A percentile compares a stretch with the other conserved stretches of the same genome.
These are phyloP conservation scores for Parnassius orleans DNA, from an alignment of 2,888 invertebrate genomes.

Conservation along the genomic window DNA sequence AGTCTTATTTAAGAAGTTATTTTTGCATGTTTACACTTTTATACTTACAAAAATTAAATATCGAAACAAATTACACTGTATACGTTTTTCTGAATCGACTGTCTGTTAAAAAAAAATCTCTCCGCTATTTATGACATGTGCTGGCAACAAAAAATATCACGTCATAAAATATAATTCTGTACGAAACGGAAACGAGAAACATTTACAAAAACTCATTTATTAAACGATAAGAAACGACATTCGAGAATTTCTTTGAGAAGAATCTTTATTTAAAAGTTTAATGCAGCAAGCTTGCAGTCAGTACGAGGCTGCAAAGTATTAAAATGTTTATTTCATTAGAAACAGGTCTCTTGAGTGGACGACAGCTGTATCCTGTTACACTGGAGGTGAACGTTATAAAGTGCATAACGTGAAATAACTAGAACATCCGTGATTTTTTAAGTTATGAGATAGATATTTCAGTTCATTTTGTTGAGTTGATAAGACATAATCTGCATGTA, in stretches of 20 bases:
- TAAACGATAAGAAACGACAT: constrained; percentile 37
- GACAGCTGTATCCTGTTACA: constrained; percentile 54
- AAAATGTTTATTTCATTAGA: constrained; percentile 57
- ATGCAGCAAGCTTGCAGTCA: constrained; percentile 31
- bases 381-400: constrained; percentile 25
- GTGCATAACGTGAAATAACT: constrained; percentile 17
- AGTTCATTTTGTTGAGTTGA: no score
- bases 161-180: constrained; percentile 15
- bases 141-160: constrained; percentile 8
- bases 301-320: constrained; percentile 39
- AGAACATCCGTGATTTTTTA: constrained; percentile 22
- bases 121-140: not conserved
- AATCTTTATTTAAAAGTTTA: constrained; percentile 50
- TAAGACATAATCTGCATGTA: no score
- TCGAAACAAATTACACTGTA: not conserved
- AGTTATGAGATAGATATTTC: constrained; percentile 57
- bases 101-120: no score
- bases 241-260: constrained; percentile 40
- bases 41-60: not conserved
- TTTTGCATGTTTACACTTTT: not conserved
- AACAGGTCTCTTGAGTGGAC: constrained; percentile 42
- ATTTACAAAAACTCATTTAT: constrained; percentile 44
- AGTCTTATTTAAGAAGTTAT: not conserved
- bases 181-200: constrained; percentile 38
- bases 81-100: not conserved